Percentiles rank a stretch among this genome's conserved stretches.
These are phyloP conservation scores for Dysidea cf. avara DNA, from an alignment of 37 sponge, comb jelly and placozoan genomes.

Conservation along the genomic window DNA sequence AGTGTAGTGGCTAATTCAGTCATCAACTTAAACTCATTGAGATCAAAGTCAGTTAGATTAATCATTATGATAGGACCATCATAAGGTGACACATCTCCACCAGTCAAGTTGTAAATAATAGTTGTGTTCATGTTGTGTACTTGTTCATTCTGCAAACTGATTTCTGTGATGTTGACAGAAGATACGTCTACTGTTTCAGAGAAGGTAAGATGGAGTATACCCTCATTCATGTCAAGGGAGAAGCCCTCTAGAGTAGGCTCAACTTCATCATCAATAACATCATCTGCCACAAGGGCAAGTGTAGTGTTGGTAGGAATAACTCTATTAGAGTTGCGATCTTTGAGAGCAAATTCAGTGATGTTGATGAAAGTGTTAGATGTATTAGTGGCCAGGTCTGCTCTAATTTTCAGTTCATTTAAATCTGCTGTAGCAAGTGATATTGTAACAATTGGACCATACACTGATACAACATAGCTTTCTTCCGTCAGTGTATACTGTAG, in stretches of 20 bases:
- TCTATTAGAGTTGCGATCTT: conserved; percentile 52
- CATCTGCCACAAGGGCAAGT: conserved; percentile 29
- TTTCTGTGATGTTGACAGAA: conserved; percentile 44
- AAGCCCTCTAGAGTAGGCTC: conserved; percentile 35
- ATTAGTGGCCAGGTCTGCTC: conserved; percentile 50
- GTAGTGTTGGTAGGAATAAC: conserved; percentile 23
- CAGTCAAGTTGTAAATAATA: conserved; percentile 55
- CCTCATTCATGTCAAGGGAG: conserved; percentile 63
- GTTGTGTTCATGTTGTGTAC: not conserved
- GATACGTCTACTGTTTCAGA: conserved; percentile 66
- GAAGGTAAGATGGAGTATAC: conserved; percentile 58
- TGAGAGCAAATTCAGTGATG: conserved; percentile 41
- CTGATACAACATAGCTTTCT: conserved; percentile 11
- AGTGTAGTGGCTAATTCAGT: conserved; percentile 42
- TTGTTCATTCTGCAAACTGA: conserved; percentile 43
- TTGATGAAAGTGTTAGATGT: conserved; percentile 68
- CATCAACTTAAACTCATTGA: conserved; percentile 60
- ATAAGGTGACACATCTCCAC: conserved; percentile 34
- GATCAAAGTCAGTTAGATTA: conserved; percentile 55
- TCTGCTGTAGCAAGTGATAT: conserved; percentile 45
- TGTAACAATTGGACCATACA: conserved; percentile 44
- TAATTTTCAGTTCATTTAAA: conserved; percentile 69
- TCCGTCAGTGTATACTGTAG: conserved; percentile 37
- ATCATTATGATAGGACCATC: conserved; percentile 60
- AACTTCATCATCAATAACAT: conserved; percentile 41